A percentile compares a stretch with the other conserved stretches of the same genome.
phyloP scores from a whole-genome alignment of 2,797 vertebrate species.

The Anniella stebbinsi region DNA sequence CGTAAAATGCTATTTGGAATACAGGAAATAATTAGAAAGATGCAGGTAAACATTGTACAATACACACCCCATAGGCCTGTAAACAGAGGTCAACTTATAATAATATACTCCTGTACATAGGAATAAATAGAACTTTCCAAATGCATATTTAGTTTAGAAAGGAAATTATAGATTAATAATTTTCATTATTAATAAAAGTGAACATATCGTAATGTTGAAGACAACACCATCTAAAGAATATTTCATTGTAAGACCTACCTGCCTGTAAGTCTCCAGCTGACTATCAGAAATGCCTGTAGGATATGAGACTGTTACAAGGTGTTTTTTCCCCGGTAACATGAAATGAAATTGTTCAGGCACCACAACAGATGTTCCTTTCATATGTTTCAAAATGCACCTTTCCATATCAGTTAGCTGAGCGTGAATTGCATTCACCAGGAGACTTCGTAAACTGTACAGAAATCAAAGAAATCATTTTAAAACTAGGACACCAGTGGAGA shows the following conservation, averaged over 20 bases:
- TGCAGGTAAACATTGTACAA: neutral
- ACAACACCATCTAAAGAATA: conserved; percentile 13
- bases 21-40: neutral
- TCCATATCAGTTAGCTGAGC: conserved; percentile 92
- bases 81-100: neutral
- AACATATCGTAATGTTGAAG: neutral
- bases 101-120: neutral
- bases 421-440: conserved; percentile 85
- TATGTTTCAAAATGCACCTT: conserved; percentile 85
- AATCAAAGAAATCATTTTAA: conserved; percentile 20
- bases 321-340: conserved; percentile 85
- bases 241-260: conserved; percentile 74
- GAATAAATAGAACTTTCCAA: neutral
- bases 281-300: conserved; percentile 89
- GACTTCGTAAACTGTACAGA: conserved; percentile 82
- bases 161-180: conserved; percentile 14
- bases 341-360: conserved; percentile 93
- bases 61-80: neutral
- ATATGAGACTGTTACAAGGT: conserved; percentile 88
- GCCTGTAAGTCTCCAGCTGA: conserved; percentile 86
- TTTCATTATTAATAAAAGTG: conserved; percentile 26
- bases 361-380: conserved; percentile 86
- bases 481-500: neutral
- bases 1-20: conserved; percentile 32
- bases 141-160: neutral